Percentiles rank a stretch among this genome's conserved stretches.
phyloP scores from a whole-genome alignment of 2,797 vertebrate genomes.

The Crypturellus tataupa region DNA sequence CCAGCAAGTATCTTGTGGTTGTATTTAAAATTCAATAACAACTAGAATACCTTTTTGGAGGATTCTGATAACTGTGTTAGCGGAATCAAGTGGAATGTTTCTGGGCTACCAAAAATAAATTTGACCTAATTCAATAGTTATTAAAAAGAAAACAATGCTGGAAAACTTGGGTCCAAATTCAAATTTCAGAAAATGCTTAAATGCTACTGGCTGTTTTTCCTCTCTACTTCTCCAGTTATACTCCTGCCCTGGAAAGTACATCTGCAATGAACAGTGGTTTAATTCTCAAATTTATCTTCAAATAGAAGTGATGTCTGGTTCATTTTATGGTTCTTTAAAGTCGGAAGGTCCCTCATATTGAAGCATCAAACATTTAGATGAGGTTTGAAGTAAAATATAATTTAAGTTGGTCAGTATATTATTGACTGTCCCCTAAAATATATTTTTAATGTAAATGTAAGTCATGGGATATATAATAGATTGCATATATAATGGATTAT shows the following conservation, averaged over 20 bases:
- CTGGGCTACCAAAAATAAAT: not conserved
- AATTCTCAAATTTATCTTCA: conserved; percentile 44
- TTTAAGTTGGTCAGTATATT: conserved; percentile 6
- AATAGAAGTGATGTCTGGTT: conserved; percentile 16
- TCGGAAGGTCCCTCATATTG: not conserved
- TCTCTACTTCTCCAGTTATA: not conserved
- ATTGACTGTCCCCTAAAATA: conserved; percentile 16
- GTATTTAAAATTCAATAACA: not conserved
- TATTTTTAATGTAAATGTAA: not conserved
- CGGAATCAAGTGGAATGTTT: conserved; percentile 3
- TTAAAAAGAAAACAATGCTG: conserved; percentile 27
- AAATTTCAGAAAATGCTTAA: conserved; percentile 19
- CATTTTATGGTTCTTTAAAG: conserved; percentile 31
- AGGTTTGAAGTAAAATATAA: conserved; percentile 36
- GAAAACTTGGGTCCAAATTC: not conserved
- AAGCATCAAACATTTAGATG: conserved; percentile 14
- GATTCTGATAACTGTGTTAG: not conserved
- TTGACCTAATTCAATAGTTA: not conserved
- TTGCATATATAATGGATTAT: conserved; percentile 27
- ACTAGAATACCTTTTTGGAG: rapidly evolving
- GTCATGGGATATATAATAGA: not conserved
- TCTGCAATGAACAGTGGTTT: conserved; percentile 13
- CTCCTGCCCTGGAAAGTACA: not conserved
- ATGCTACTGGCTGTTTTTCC: conserved; percentile 11
- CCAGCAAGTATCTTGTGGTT: not conserved